Evolutionary conservation across 2,113 vertebrate genomes (phyloP), one percentile per base, ranked within the genome.

Genomic region (Petromus typicus): DNA sequence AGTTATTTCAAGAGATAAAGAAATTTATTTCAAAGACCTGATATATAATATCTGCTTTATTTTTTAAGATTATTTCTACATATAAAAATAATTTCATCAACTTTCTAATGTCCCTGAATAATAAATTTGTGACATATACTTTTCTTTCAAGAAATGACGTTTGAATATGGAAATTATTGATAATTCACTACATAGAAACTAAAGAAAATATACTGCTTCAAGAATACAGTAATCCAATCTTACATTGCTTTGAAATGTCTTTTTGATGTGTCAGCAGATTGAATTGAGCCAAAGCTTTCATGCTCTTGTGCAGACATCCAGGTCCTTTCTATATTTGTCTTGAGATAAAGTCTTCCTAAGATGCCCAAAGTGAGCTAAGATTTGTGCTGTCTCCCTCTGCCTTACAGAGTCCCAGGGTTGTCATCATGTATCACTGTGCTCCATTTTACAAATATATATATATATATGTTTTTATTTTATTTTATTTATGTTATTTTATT

Each of bases 11-110:
- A 43, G 17, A 89, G 40, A 79, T 90, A 64, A 61, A 20, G 11
- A 91, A 56, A 83, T 32, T 94, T 86, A 96, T 78, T 91, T 93
- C 56, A 22, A 54, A 93, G n/a, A 78, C 3, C 32, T 78, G 11
- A 67, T 93, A 91, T 86, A 78, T 93, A 34, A 78, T 64, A 75
- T 67, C 2, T 66, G 11, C 0, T 63, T 92, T 25, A 34, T 57
- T 90, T 94, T 67, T 78, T 81, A 3, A 61, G 45, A 82, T 89
- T 86, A 56, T 88, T 75, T 18, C 8, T 90, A 90, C 56, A 32
- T 86, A 82, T 59, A 6, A 43, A 94, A 95, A 64, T 80, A 61
- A 1, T 17, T 81, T 63, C 17, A 78, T 82, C 22, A 91, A 25
- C 91, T 91, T 93, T 89, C 25, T 89, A 54, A 66, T 71, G 32